phyloP scores from a whole-genome alignment of 1,140 invertebrate species.

The Adoxophyes honmai region DNA sequence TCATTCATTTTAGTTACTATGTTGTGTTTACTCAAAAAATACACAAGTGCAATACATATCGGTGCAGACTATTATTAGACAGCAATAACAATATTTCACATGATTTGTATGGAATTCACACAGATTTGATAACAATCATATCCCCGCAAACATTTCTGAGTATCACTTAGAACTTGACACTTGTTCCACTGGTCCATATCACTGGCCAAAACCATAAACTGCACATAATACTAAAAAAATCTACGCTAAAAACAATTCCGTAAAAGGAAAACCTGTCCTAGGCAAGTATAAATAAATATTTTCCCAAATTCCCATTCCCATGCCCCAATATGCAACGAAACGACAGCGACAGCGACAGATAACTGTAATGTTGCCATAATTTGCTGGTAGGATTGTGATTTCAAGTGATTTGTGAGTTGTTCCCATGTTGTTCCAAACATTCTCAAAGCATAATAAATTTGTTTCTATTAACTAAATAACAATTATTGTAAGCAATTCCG shows the following conservation, averaged over 20 bases:
- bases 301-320: slow-evolving; percentile 1
- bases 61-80: slow-evolving; percentile 28
- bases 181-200: background rate
- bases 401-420: background rate
- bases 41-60: slow-evolving; percentile 7
- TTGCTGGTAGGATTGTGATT: no score
- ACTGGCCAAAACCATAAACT: slow-evolving; percentile 15
- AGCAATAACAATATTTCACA: slow-evolving; percentile 48
- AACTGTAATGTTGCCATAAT: slow-evolving; percentile 30
- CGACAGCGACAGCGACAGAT: slow-evolving; percentile 42
- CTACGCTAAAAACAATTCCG: background rate
- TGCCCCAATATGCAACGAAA: slow-evolving; percentile 18
- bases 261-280: background rate
- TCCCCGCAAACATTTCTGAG: slow-evolving; percentile 43
- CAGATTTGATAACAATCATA: slow-evolving; percentile 67
- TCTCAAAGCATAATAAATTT: no score
- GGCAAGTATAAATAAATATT: slow-evolving; percentile 5
- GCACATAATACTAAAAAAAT: slow-evolving; percentile 22
- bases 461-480: no score
- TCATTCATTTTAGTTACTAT: slow-evolving; percentile 59
- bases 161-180: slow-evolving; percentile 18
- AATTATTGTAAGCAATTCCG: no score
- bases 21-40: background rate
- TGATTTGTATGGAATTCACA: slow-evolving; percentile 50
- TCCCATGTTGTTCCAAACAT: background rate